Conservation (phyloP, 2,797 vertebrate species). For the Mormyrus proboscirostris region DNA sequence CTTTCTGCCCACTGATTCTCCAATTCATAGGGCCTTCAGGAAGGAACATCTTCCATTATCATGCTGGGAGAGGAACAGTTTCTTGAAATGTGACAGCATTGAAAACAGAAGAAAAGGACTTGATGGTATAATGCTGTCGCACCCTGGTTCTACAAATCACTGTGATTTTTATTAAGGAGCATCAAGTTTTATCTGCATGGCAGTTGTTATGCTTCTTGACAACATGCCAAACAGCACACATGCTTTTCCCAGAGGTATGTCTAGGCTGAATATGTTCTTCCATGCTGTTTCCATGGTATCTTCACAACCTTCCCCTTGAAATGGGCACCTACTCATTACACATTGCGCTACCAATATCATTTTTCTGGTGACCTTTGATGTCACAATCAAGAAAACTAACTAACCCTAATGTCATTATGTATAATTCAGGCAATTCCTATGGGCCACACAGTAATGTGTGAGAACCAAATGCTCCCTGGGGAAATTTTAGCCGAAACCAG, state of each 20-base stretch:
- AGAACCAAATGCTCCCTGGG: neutral
- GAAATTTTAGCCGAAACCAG: neutral
- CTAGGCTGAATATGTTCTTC: neutral
- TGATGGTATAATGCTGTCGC: neutral
- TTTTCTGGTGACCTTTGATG: neutral
- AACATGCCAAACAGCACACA: neutral
- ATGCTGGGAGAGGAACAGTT: neutral
- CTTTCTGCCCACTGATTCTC: neutral
- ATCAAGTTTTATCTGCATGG: neutral
- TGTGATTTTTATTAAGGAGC: neutral
- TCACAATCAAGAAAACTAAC: neutral
- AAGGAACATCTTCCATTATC: neutral
- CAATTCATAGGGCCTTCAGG: neutral
- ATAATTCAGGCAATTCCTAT: neutral
- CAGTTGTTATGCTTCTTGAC: neutral
- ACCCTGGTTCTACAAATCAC: neutral
- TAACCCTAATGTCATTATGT: neutral
- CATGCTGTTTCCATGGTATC: neutral
- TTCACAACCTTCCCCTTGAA: neutral
- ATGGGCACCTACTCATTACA: neutral
- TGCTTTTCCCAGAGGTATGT: neutral
- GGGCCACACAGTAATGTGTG: neutral
- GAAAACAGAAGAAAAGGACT: neutral
- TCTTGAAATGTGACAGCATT: neutral
- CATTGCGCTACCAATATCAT: neutral